These are phyloP conservation scores for Ophthalmolycus amberensis DNA, from an alignment of 2,113 vertebrate genomes.

Conservation along the genomic window DNA sequence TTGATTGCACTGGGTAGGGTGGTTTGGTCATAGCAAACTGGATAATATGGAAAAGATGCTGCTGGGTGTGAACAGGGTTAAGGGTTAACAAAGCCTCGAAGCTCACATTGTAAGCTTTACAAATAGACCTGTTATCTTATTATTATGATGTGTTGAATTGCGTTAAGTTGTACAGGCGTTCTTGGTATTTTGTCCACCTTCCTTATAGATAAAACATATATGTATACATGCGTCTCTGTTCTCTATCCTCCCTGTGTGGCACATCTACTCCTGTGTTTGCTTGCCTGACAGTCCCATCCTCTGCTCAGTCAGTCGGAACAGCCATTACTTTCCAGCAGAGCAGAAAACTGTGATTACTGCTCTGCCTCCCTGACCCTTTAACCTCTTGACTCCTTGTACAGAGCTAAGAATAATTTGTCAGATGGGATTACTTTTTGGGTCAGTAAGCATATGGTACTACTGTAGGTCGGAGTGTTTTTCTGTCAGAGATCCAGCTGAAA, in stretches of 20 bases:
- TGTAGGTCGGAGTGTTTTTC: neutral
- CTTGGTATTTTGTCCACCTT: neutral
- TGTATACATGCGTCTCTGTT: neutral
- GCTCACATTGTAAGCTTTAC: neutral
- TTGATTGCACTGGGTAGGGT: too few species aligned
- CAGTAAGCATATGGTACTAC: neutral
- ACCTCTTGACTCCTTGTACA: conserved; percentile 11
- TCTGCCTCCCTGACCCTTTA: conserved; percentile 33
- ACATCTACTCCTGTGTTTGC: neutral
- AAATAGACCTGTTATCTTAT: neutral
- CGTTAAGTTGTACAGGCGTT: neutral
- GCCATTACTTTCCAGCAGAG: conserved; percentile 32
- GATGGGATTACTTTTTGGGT: neutral
- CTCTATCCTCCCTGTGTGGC: neutral
- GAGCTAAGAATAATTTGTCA: neutral
- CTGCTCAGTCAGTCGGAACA: conserved; percentile 14
- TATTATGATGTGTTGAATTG: neutral
- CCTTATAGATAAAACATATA: neutral
- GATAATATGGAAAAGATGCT: too few species aligned
- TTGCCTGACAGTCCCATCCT: conserved; percentile 1
- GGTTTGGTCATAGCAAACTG: too few species aligned
- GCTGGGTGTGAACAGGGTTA: too few species aligned
- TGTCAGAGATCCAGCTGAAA: neutral
- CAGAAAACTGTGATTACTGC: conserved; percentile 36
- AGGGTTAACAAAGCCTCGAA: too few species aligned